Conservation (phyloP, 1,140 invertebrate genomes). For the Halesus radiatus region DNA sequence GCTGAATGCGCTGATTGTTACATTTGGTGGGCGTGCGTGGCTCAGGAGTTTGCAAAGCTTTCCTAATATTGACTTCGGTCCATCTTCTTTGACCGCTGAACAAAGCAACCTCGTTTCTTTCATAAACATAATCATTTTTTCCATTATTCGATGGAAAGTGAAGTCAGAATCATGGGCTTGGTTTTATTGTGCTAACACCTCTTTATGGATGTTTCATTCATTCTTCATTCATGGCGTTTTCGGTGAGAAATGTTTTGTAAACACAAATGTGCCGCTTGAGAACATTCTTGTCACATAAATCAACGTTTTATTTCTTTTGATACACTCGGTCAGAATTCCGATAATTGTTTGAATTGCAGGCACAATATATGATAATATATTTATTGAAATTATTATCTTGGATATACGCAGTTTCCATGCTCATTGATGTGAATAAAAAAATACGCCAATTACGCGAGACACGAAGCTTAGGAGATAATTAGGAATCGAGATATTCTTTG, state of each 20-base stretch:
- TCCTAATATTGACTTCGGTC: constrained; percentile 56
- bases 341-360: too few species aligned
- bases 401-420: too few species aligned
- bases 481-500: too few species aligned
- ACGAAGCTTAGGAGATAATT: too few species aligned
- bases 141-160: constrained; percentile 34
- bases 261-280: constrained; percentile 55
- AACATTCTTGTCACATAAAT: constrained; percentile 49
- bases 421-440: too few species aligned
- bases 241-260: constrained; percentile 53
- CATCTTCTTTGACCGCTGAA: constrained; percentile 31
- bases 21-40: constrained; percentile 46
- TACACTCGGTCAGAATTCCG: neutral
- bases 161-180: constrained; percentile 26
- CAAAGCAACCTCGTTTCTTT: constrained; percentile 35
- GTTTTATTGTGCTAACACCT: constrained; percentile 46
- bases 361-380: too few species aligned
- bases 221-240: constrained; percentile 35
- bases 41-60: constrained; percentile 18
- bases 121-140: constrained; percentile 20
- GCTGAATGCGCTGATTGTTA: neutral
- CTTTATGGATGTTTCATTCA: constrained; percentile 57
- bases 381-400: too few species aligned
- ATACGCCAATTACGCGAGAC: too few species aligned
- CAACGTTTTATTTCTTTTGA: constrained; percentile 39